phyloP scores from a whole-genome alignment of 2,113 vertebrate genomes.

The Sarotherodon lohbergeri region DNA sequence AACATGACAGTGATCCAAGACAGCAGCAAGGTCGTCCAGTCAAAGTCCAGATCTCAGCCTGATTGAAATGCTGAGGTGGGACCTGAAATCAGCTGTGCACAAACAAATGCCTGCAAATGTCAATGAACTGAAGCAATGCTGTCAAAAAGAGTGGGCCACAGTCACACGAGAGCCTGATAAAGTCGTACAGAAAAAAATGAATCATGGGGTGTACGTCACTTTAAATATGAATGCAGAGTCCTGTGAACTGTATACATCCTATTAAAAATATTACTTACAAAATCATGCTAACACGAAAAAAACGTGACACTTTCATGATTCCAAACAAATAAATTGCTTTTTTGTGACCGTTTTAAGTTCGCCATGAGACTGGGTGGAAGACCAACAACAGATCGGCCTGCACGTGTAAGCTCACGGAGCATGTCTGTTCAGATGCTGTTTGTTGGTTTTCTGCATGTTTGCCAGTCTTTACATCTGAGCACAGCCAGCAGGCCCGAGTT shows the following conservation, averaged over 20 bases:
- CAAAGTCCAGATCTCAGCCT: not conserved
- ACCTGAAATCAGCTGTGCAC: not conserved
- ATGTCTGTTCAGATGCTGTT: not conserved
- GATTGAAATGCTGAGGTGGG: not conserved
- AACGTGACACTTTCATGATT: not conserved
- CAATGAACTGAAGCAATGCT: not conserved
- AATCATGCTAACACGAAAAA: fast-evolving
- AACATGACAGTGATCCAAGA: not conserved
- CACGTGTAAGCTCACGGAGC: not conserved
- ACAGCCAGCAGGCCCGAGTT: not conserved
- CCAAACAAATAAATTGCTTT: not conserved
- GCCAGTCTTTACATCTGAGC: not conserved
- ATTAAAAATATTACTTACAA: not conserved
- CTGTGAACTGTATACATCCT: not conserved
- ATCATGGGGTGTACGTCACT: not conserved
- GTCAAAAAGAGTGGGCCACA: not conserved
- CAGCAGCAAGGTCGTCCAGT: not conserved
- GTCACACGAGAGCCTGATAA: fast-evolving
- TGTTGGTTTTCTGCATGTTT: not conserved
- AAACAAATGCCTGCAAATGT: not conserved
- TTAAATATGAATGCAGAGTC: not conserved
- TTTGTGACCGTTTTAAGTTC: not conserved
- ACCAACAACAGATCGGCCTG: not conserved
- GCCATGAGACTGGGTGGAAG: not conserved
- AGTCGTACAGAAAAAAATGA: fast-evolving